Base-by-base conservation (phyloP, 1,140 invertebrate genomes). In the Thaumetopoea pityocampa region DNA sequence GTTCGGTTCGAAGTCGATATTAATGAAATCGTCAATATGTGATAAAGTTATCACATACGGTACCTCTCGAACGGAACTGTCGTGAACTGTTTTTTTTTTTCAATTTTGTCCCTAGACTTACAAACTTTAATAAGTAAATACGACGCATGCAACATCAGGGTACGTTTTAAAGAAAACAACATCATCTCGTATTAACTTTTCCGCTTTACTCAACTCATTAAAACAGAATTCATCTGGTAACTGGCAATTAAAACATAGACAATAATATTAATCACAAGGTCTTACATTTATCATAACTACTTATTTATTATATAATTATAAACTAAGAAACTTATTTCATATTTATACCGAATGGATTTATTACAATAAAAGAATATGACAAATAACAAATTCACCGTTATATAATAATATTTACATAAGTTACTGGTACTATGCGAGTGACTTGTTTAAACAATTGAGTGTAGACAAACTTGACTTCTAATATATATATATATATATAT, bases 371-470 rank as follows among this genome's bases (percentile, higher is more conserved):
- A 73, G 67, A 80, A 76, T 71, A 78, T 76, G 69, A 70, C 76
- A 78, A 76, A 80, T 80, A 81, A 81, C 73, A 76, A 81, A 80
- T 71, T 69, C 67, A 67, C 64, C 61, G 57, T 71, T 56, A 62
- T 67, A 67, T 67, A 63, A n/a, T n/a, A n/a, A n/a, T 78, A 81
- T 81, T 69, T 81, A 81, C 77, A 80, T 66, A 52, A 65, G 49
- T 65, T 68, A 67, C 29, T 50, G 61, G 61, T 68, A 66, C 64
- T 70, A 73, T n/a, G n/a, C 70, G 65, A 80, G 55, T 60, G 50
- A 56, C 55, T 63, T 65, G 61, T 70, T 70, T 74, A 64, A 79
- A 79, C 67, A 66, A 58, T 73, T 62, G 63, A 67, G 53, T 48
- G 64, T 59, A 68, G 65, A 78, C 70, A 72, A 68, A 68, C 63